Evolutionary conservation across 2,888 invertebrate genomes (phyloP).

Genomic region (Latrodectus elegans): DNA sequence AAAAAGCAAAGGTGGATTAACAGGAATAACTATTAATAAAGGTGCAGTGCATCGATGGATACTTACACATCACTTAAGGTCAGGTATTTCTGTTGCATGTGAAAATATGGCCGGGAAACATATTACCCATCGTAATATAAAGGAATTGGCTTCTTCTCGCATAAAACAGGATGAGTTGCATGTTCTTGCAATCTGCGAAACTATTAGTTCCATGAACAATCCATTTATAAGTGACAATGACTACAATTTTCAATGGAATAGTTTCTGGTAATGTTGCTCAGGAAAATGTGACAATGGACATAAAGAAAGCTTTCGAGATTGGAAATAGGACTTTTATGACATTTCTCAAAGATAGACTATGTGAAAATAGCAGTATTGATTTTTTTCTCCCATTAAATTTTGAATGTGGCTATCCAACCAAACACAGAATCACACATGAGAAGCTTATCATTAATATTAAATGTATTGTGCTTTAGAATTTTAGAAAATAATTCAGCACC

Average conservation of each 20-base stretch:
- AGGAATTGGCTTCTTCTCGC: background rate
- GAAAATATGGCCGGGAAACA: background rate
- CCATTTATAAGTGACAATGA: background rate
- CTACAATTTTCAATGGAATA: background rate
- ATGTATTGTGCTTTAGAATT: too few relatives aligned
- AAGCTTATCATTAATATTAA: too few relatives aligned
- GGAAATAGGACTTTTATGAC: background rate
- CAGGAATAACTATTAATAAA: background rate
- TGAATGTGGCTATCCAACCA: too few relatives aligned
- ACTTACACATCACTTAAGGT: constrained; percentile 1
- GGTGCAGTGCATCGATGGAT: constrained; percentile 8
- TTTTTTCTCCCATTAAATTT: constrained; percentile 4
- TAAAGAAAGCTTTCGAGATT: background rate
- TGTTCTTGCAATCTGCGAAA: background rate
- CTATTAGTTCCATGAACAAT: background rate
- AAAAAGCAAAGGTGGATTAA: constrained; percentile 3
- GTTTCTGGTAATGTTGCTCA: background rate
- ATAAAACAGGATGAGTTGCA: background rate
- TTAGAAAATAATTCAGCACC: too few relatives aligned
- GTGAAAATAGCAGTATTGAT: background rate
- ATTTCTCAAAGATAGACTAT: background rate
- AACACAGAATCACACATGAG: too few relatives aligned
- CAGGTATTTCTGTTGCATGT: background rate
- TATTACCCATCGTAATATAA: background rate
- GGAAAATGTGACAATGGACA: background rate